A percentile compares a stretch with the other conserved stretches of the same genome.
Evolutionary conservation across 2,888 invertebrate genomes (phyloP).

Genomic region (Uropetala carovei): DNA sequence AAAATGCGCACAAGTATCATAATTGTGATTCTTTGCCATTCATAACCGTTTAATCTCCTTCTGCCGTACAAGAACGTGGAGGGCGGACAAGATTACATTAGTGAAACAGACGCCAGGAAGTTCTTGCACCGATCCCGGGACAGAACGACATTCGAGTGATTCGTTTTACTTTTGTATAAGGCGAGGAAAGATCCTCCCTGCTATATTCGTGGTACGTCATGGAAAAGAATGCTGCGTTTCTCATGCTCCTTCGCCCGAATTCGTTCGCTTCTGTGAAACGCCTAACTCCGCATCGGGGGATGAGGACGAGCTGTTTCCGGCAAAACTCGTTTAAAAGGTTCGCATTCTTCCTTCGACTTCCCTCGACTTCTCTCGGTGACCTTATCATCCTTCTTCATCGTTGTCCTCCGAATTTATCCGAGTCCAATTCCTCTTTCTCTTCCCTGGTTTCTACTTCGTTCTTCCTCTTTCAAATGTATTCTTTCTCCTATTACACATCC

Average conservation of each 20-base stretch:
- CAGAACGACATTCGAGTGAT: background rate
- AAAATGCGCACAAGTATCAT: too few relatives aligned
- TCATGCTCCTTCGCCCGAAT: background rate
- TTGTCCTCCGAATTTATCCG: background rate
- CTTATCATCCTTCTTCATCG: background rate
- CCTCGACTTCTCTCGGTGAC: background rate
- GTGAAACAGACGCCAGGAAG: too few relatives aligned
- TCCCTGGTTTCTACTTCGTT: background rate
- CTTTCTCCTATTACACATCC: too few relatives aligned
- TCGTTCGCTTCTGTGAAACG: constrained; percentile 7
- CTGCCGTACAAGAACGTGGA: too few relatives aligned
- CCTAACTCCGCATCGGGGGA: background rate
- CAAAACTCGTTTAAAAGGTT: background rate
- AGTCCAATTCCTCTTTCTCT: background rate
- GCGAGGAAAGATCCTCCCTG: background rate
- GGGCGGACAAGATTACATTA: too few relatives aligned
- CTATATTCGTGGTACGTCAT: background rate
- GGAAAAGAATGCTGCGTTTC: background rate
- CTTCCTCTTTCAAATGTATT: background rate
- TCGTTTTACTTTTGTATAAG: background rate
- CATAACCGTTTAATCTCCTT: too few relatives aligned
- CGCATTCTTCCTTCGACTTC: background rate
- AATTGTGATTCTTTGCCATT: too few relatives aligned
- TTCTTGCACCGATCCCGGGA: too few relatives aligned
- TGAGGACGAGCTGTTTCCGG: background rate